Conservation (phyloP, 2,113 vertebrate genomes). For the Lophotis ruficrista region DNA sequence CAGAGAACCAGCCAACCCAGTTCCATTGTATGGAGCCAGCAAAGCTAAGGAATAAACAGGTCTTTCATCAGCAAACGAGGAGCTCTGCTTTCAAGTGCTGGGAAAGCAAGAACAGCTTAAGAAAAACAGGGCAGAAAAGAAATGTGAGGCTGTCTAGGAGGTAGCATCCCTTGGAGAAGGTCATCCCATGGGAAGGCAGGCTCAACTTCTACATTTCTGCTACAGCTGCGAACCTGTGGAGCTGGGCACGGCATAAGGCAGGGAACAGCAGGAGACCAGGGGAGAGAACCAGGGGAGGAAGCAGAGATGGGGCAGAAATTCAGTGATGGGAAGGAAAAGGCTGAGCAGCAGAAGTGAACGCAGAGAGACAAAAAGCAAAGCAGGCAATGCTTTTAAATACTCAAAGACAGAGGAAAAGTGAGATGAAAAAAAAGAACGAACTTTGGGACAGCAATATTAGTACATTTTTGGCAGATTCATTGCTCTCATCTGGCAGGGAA, state of each 20-base stretch:
- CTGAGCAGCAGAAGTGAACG: neutral
- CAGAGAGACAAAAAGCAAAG: neutral
- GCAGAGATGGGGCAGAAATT: neutral
- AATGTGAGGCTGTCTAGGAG: neutral
- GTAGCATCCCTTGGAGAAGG: neutral
- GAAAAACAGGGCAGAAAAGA: neutral
- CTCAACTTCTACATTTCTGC: neutral
- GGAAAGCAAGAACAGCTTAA: neutral
- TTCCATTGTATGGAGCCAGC: neutral
- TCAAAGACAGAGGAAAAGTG: neutral
- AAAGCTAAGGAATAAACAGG: neutral
- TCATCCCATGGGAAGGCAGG: neutral
- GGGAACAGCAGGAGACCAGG: neutral
- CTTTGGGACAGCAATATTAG: neutral
- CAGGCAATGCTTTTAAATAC: neutral
- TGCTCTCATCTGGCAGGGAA: neutral
- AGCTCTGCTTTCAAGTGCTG: neutral
- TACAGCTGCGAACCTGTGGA: neutral
- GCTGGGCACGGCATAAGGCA: neutral
- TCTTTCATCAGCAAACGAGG: neutral
- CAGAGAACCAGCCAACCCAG: neutral
- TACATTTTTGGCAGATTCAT: neutral
- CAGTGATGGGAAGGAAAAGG: neutral
- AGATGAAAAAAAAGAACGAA: neutral
- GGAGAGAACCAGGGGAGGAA: fast-evolving